Evolutionary conservation across 1,140 invertebrate species (phyloP), one percentile per base, ranked within the genome.

Genomic region (Caenorhabditis inopinata): DNA sequence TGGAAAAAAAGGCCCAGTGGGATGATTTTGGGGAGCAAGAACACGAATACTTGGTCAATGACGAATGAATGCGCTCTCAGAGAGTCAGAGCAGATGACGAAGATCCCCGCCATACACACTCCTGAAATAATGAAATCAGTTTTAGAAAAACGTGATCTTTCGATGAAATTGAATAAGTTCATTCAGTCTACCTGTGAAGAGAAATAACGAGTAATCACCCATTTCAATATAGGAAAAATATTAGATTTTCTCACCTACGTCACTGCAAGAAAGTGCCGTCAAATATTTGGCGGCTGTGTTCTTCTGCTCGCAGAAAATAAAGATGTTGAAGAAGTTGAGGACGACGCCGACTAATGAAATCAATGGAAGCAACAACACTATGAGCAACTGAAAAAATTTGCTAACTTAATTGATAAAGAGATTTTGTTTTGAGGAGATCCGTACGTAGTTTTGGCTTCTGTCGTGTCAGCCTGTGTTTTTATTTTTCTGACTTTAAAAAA

Each of bases 31-130:
- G 85, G 85, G 12, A 85, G 80, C n/a, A 85, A 32, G 3, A 81
- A 46, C 12, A 85, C 83, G 45, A 84, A 85, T 16, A 82, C 32
- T 73, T 85, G 85, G 73, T 85, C 85, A n/a, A 85, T 75, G 29
- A 82, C 21, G 35, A 81, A 85, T 49, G 38, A 76, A 32, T 85
- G 76, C 1, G 85, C 76, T 58, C 85, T 25, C 1, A 85, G 58
- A 6, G 85, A 85, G 74, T 85, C 85, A 42, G 84, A 76, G n/a
- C 53, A 76, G 58, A 85, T 85, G 21, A 85, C 85, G 42, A 85
- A 76, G 46, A 85, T 83, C 12, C 85, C 85, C 12, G 73, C 76
- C 42, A 83, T 46, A 76, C 85, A 85, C 16, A 85, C 82, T 21
- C 84, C 84, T 85, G 74, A 83, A 85, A 81, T n/a, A n/a, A 38